Conservation (phyloP, 1,140 invertebrate species). For the Trypoxylus dichotomus region DNA sequence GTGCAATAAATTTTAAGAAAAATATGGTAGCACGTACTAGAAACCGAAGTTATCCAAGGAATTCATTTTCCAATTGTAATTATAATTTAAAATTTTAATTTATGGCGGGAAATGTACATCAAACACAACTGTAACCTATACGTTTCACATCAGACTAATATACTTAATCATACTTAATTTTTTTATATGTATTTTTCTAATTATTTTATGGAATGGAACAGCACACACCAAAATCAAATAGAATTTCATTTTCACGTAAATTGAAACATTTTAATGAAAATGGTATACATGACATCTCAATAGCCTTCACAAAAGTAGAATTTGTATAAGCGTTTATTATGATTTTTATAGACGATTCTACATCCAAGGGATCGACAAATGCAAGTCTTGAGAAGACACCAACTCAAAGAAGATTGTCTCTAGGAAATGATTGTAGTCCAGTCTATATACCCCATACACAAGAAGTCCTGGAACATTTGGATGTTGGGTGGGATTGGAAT, state of each 20-base stretch:
- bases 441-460: constrained; percentile 42
- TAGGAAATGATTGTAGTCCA: constrained; percentile 33
- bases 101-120: neutral
- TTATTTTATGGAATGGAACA: neutral
- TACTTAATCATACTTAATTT: neutral
- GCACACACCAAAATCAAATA: neutral
- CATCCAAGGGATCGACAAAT: neutral
- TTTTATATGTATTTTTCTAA: neutral
- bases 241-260: neutral
- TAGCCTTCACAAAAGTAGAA: neutral
- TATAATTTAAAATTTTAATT: neutral
- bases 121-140: neutral
- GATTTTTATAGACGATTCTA: neutral
- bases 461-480: constrained; percentile 45
- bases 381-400: neutral
- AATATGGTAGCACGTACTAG: too few relatives aligned
- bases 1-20: too few relatives aligned
- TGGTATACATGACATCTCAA: neutral
- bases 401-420: constrained; percentile 11
- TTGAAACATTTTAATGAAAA: neutral
- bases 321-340: neutral
- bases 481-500: constrained; percentile 52
- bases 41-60: too few relatives aligned
- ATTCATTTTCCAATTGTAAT: too few relatives aligned
- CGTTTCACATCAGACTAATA: neutral